Evolutionary conservation across 1,140 invertebrate species (phyloP).

Genomic region (Tetragonula clypearis): DNA sequence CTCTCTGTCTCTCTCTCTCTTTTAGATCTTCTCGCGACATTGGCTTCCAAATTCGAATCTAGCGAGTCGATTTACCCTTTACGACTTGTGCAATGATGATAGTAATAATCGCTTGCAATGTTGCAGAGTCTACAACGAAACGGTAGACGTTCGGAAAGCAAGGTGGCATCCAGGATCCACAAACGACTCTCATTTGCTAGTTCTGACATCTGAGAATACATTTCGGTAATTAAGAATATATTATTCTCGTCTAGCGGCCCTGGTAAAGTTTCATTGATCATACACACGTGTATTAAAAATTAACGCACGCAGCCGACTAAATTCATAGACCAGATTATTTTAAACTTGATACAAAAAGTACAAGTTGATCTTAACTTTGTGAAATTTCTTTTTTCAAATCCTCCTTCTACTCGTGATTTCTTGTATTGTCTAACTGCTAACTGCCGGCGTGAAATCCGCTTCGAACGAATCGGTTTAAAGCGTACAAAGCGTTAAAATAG

Average conservation of each 20-base stretch:
- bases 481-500: neutral
- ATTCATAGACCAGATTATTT: too few species aligned
- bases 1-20: too few species aligned
- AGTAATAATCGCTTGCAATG: neutral
- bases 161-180: conserved; percentile 92
- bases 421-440: neutral
- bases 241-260: neutral
- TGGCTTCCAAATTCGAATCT: too few species aligned
- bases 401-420: too few species aligned
- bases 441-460: neutral
- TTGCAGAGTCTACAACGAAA: conserved; percentile 82
- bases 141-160: conserved; percentile 85
- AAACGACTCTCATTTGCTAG: conserved; percentile 88
- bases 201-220: conserved; percentile 92
- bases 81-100: neutral
- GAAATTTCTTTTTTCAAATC: too few species aligned
- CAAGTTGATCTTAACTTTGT: too few species aligned
- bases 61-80: too few species aligned
- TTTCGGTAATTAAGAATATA: conserved; percentile 86
- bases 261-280: neutral
- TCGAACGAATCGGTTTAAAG: neutral
- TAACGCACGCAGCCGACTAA: neutral
- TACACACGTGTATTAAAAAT: neutral
- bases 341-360: too few species aligned
- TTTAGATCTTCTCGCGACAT: too few species aligned